Evolutionary conservation across 2,797 vertebrate species (phyloP).

Genomic region (Toxotes lorentzi): DNA sequence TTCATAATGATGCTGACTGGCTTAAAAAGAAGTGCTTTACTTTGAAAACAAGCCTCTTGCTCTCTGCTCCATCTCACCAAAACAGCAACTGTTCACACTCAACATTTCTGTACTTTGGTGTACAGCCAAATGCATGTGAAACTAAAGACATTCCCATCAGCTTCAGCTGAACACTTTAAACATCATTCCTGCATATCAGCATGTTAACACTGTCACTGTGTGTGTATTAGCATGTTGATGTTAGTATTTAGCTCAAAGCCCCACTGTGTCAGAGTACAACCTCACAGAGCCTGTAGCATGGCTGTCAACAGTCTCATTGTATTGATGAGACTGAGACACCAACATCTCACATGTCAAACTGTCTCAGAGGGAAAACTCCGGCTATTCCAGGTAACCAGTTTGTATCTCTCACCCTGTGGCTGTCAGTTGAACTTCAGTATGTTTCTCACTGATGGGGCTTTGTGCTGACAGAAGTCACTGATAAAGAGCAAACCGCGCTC

Average conservation of each 20-base stretch:
- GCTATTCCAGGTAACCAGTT: background rate
- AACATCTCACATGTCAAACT: background rate
- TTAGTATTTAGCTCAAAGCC: background rate
- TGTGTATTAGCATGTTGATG: background rate
- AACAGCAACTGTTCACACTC: background rate
- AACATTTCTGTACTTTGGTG: too few species aligned
- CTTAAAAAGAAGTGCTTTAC: background rate
- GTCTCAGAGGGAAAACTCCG: background rate
- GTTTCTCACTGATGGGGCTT: conserved; percentile 28
- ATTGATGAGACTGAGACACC: background rate
- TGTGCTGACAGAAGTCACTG: conserved; percentile 38
- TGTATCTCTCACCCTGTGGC: background rate
- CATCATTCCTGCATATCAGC: background rate
- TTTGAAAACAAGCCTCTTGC: background rate
- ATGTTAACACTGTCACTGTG: background rate
- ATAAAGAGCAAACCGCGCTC: conserved; percentile 56
- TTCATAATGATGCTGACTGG: conserved; percentile 2
- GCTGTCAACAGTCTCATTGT: background rate
- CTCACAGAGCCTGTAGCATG: background rate
- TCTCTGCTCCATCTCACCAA: background rate
- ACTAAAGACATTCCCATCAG: background rate
- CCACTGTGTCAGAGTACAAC: background rate
- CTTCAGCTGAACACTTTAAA: background rate
- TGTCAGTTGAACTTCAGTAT: conserved; percentile 2
- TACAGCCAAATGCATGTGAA: background rate